phyloP scores from a whole-genome alignment of 2,888 invertebrate genomes.

The Amphipoea oculea region DNA sequence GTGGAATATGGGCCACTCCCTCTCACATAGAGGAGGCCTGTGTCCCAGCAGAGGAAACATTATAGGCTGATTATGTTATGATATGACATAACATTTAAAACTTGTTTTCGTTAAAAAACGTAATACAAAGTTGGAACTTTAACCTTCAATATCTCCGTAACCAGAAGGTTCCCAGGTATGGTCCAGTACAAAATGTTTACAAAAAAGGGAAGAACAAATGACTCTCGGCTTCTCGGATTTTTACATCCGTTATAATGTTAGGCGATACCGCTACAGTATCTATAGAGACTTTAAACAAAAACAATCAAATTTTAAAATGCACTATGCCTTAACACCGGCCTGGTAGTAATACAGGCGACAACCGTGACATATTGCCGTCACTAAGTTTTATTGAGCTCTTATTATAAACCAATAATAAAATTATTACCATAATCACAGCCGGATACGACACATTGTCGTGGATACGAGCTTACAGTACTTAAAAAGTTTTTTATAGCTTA shows the following conservation, averaged over 20 bases:
- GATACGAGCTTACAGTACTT: constrained; percentile 61
- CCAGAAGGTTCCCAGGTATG: neutral
- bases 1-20: too few relatives aligned
- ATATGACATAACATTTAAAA: too few relatives aligned
- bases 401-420: constrained; percentile 82
- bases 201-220: neutral
- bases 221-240: neutral
- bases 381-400: constrained; percentile 82
- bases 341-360: constrained; percentile 73
- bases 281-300: neutral
- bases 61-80: too few relatives aligned
- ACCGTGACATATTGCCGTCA: constrained; percentile 83
- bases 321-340: constrained; percentile 72
- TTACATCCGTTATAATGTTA: neutral
- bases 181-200: neutral
- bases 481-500: constrained; percentile 13
- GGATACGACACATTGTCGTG: constrained; percentile 74
- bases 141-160: neutral
- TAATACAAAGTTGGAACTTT: neutral
- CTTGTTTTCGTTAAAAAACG: too few relatives aligned
- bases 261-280: neutral
- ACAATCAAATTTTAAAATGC: neutral
- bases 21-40: too few relatives aligned
- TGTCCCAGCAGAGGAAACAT: too few relatives aligned
- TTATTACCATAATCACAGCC: constrained; percentile 80